A percentile compares a stretch with the other conserved stretches of the same genome.
Evolutionary conservation across 2,888 invertebrate species (phyloP).

Genomic region (Phorcus lineatus): DNA sequence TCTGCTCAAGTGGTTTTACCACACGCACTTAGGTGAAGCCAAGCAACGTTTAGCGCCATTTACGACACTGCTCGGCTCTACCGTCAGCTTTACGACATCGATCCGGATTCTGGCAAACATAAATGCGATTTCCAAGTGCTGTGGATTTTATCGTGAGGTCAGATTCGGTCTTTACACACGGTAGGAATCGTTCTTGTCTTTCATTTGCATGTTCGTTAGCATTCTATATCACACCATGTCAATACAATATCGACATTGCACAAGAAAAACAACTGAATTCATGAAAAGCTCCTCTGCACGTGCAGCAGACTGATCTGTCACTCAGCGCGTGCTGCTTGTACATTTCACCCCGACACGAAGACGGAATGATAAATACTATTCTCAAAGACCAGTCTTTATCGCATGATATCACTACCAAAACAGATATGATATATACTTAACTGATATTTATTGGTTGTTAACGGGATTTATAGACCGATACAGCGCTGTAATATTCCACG

Average conservation of each 20-base stretch:
- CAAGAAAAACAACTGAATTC: not conserved
- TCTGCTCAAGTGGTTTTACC: not conserved
- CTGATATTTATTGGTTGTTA: no score
- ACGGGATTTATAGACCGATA: no score
- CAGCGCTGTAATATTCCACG: no score
- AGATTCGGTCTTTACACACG: not conserved
- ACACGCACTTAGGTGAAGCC: not conserved
- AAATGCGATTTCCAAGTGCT: not conserved
- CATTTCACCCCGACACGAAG: not conserved
- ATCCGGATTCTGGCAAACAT: conserved; percentile 9
- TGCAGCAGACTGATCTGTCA: not conserved
- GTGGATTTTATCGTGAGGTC: conserved; percentile 8
- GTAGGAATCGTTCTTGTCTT: not conserved
- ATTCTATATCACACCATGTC: not conserved
- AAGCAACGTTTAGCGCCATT: not conserved
- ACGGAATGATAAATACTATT: not conserved
- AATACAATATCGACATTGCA: not conserved
- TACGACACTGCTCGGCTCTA: not conserved
- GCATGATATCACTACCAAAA: no score
- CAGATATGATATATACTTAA: no score
- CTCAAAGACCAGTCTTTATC: not conserved
- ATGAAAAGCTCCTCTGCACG: not conserved
- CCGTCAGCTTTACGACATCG: conserved; percentile 1
- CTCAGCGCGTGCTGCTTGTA: not conserved
- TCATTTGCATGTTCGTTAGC: not conserved